Evolutionary conservation across 2,113 vertebrate genomes (phyloP), one percentile per base, ranked within the genome.

Genomic region (Spea bombifrons): DNA sequence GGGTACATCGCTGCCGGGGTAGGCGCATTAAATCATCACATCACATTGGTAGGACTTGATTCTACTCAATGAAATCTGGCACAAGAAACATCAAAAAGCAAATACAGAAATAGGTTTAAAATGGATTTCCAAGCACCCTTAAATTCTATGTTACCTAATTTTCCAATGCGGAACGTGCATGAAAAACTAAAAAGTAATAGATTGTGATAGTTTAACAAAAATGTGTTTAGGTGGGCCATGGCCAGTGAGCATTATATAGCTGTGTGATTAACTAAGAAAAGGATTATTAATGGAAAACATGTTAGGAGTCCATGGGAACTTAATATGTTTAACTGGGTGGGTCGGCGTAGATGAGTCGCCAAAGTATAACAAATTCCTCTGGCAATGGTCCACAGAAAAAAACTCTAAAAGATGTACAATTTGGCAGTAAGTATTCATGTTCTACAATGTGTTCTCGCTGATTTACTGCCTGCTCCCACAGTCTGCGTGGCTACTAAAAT

Each of bases 251-350:
- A 12, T 2, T 43, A 48, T 47, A 10, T 64, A n/a, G 46, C 7
- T 47, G 16, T 8, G 44, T n/a, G 45, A 49, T 74, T 74, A 61
- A 16, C 7, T 9, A 63, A 16, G 45, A 46, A 64, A 64, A 47
- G 13, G 47, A 48, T 48, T 63, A 47, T n/a, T 43, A 16, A 5
- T 9, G 12, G 4, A 50, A 55, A 76, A 45, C 10, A 43, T 67
- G 8, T 13, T 50, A 47, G 43, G 50, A 44, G 8, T 8, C 30
- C 16, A 43, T 63, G 53, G 68, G 44, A 63, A 77, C 49, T 57
- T 5, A 77, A 70, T 47, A 53, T 68, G 45, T 61, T 68, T 70
- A 59, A 70, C 57, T 70, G 66, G 75, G 75, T 77, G 75, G 66
- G 61, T 53, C 57, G 63, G 8, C 43, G 53, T 70, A 50, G 17